Base-by-base conservation (phyloP, 2,888 invertebrate genomes). In the Parnassius apollo region DNA sequence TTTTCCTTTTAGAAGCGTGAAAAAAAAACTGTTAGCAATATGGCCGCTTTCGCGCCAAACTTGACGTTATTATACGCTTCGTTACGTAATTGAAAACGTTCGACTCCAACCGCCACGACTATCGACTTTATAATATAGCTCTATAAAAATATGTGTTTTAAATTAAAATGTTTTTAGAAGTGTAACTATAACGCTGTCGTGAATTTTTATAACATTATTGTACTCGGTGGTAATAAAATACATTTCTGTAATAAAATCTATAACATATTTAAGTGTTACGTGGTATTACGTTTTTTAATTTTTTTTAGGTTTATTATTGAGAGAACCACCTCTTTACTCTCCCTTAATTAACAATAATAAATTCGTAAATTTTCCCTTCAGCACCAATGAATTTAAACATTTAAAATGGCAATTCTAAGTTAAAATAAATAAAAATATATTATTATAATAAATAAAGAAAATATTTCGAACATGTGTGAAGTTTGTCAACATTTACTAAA, bases 31-130 rank as follows among this genome's bases (percentile, higher is more conserved):
- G 77, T 82, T 80, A 74, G 73, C 76, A 79, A 80, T 81, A 81
- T 76, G 75, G 76, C 78, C 76, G 71, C 70, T 71, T 75, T 76
- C 57, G 71, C 74, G 74, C 80, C 77, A 78, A 81, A 81, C 85
- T 80, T 78, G 78, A 80, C 80, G 83, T 77, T 82, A 83, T 77
- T 82, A 77, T 78, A 79, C 72, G 68, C 70, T 72, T 76, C 75
- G 78, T 77, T 75, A 73, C 69, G 68, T 75, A 76, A 72, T 76
- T 76, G 69, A 75, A 78, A 79, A 76, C 76, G 73, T 67, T 69
- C 78, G 71, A 70, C 83, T 82, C 78, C 83, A 11, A 85, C 79
- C 81, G 68, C 72, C 73, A 73, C 78, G 73, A 73, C 69, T 55
- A 67, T 65, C 69, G 67, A 63, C 65, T 67, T 69, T 74, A 71